Base-by-base conservation (phyloP, 1,140 invertebrate genomes). In the Hypsibius dujardini region DNA sequence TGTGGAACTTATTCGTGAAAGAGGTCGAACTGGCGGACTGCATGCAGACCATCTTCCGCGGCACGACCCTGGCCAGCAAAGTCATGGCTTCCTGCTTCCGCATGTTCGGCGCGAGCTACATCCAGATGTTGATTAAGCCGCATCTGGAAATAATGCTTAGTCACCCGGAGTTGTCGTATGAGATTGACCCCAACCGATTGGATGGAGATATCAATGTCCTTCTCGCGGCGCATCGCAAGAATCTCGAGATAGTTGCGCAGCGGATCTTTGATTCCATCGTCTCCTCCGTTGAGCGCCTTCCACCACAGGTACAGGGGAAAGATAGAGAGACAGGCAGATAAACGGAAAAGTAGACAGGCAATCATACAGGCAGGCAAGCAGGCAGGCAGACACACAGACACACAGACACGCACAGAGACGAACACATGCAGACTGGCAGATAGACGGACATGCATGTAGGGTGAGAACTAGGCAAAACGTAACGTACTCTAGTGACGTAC, bases 41-140 rank as follows among this genome's bases (percentile, higher is more conserved):
- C 50, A 56, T 56, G 50, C 50, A 96, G 81, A 98, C 94, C 0
- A 81, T 98, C 0, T 97, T 98, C 78, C 83, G 95, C 3, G 95
- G 94, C 2, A 97, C 96, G 79, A 95, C 91, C 2, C 80, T 98
- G 1, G 93, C 92, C 45, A 93, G 90, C 75, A 98, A 97, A 81
- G 95, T 97, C 70, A 97, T 98, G 94, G 90, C 93, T 2, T 95
- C 94, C 79, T 98, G 94, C 79, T 97, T 97, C 80, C 95, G 95
- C 81, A 95, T 96, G 75, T 98, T 96, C 79, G 95, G 94, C 1
- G 88, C 91, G 1, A 87, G 86, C 62, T 98, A 97, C 81, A 81
- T 98, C 1, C 89, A 94, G 77, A 81, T 83, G 71, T 81, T 97
- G 28, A 79, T 98, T 28, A 90, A 94, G 78, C 94, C 94, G 1